Evolutionary conservation across 1,140 invertebrate species (phyloP).

Genomic region (Brachionus paranguensis): DNA sequence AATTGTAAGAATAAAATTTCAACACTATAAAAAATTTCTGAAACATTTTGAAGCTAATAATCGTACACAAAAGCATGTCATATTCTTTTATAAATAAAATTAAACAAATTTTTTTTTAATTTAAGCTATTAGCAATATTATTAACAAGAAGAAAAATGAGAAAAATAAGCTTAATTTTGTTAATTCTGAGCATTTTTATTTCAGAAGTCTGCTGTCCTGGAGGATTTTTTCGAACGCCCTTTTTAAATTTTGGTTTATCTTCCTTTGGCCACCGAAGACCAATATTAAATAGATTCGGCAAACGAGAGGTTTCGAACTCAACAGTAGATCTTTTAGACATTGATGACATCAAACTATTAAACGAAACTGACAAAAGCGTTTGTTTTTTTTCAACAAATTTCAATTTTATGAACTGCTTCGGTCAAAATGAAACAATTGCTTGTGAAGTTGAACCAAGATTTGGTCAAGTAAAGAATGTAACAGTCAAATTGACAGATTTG

Average conservation of each 20-base stretch:
- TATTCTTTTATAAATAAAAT: neutral
- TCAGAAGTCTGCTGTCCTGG: neutral
- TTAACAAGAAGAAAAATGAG: neutral
- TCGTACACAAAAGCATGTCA: neutral
- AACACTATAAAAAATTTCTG: too few relatives aligned
- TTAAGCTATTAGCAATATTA: neutral
- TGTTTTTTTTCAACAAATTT: neutral
- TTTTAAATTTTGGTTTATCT: neutral
- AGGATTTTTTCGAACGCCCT: neutral
- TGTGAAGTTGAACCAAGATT: neutral
- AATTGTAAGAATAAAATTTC: neutral
- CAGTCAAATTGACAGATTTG: neutral
- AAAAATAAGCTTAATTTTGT: neutral
- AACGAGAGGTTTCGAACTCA: neutral
- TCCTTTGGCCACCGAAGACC: too few relatives aligned
- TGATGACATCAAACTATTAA: neutral
- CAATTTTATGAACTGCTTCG: neutral
- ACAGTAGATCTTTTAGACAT: neutral
- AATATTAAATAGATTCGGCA: neutral
- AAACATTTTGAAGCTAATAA: too few relatives aligned
- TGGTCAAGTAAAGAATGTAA: neutral
- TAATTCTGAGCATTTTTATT: neutral
- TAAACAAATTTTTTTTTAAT: neutral
- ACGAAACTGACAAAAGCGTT: neutral
- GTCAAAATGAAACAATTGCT: neutral